These are phyloP conservation scores for Allygus modestus DNA, from an alignment of 2,888 invertebrate genomes.

Conservation along the genomic window DNA sequence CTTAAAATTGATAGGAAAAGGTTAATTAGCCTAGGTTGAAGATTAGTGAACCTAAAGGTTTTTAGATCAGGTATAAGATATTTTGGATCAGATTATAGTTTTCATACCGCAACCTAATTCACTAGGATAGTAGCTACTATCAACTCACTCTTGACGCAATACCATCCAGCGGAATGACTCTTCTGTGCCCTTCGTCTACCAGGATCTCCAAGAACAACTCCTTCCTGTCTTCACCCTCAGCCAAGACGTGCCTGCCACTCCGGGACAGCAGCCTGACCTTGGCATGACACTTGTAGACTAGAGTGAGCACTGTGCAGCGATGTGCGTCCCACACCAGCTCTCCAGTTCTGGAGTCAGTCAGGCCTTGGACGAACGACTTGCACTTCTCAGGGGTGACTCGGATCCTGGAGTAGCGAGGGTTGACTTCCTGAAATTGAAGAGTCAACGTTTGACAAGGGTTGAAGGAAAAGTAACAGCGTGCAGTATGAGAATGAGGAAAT, in stretches of 20 bases:
- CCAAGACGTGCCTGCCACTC: background rate
- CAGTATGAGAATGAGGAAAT: too few species aligned
- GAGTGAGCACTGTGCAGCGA: background rate
- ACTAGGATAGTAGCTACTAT: too few species aligned
- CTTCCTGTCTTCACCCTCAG: background rate
- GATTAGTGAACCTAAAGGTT: too few species aligned
- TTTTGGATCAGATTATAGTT: too few species aligned
- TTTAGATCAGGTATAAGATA: too few species aligned
- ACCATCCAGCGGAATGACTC: background rate
- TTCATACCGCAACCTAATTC: too few species aligned
- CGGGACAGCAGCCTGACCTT: background rate
- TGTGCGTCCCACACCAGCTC: background rate
- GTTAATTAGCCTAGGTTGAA: too few species aligned
- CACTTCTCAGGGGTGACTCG: background rate
- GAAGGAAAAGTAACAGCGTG: too few species aligned
- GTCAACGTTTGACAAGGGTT: too few species aligned
- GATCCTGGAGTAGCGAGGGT: background rate
- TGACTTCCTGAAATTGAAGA: background rate
- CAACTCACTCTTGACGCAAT: background rate
- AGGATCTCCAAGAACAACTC: constrained; percentile 1
- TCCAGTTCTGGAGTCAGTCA: background rate
- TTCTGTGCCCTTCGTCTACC: background rate
- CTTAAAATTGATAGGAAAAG: too few species aligned
- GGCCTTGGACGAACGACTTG: background rate
- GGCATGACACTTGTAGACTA: background rate